Evolutionary conservation across 2,888 invertebrate species (phyloP), one percentile per base, ranked within the genome.

Genomic region (Meiosimyza platycephala): DNA sequence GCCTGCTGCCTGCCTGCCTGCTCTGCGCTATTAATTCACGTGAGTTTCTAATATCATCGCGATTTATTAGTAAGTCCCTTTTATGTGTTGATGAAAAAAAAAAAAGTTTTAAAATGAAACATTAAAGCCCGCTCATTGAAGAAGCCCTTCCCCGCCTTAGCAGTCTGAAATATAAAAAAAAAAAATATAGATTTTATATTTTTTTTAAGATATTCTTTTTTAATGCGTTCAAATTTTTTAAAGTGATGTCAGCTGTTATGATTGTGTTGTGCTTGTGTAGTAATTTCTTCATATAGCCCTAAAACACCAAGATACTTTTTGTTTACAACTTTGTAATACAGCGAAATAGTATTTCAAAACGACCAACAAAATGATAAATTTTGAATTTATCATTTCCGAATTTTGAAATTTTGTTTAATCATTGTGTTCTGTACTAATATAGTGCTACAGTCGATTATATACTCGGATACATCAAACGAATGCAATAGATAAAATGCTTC

Each of bases 41-140:
- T 71, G 63, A 63, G 40, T 18, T 59, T n/a, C 13, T 52, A 18
- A 12, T 48, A 66, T 65, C 66, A 66, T 65, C n/a, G 52, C 63
- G 11, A 60, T 50, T 52, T 15, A 18, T 50, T 51, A 72, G 50
- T 57, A 33, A 15, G 59, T 60, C 59, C 59, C 63, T 75, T 59
- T 52, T 33, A 12, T 40, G 63, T 57, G 72, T 72, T 75, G 6
- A 40, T 40, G 6, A 40, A 9, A 40, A 40, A 40, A 28, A 28
- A 28, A 28, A 28, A 28, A 28, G 28, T 28, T 28, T 28, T 28
- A 4, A 28, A 40, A 40, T 40, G 6, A 40, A 40, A 40, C 40
- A 40, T 55, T n/a, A 55, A 55, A n/a, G 55, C 22, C 18, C 22
- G 22, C 11, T 15, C 22, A 55, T 15, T 11, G n/a, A 16, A 55